Base-by-base conservation (phyloP, 2,888 invertebrate species). In the Ophion slaviceki region DNA sequence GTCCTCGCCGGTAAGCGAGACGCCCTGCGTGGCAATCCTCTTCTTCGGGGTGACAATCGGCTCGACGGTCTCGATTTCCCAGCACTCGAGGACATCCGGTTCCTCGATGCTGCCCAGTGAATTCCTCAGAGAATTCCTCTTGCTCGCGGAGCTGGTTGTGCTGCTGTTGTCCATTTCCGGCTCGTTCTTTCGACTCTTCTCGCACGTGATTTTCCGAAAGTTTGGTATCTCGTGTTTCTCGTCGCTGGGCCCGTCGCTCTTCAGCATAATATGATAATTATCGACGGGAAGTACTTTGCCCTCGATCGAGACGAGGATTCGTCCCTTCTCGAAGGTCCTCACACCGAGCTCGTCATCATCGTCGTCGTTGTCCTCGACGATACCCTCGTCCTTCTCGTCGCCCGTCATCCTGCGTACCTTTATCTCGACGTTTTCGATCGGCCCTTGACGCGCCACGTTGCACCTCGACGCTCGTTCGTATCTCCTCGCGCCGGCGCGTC, bases 81-180 rank as follows among this genome's bases (percentile, higher is more conserved):
- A 95, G 83, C 94, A 95, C 75, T 95, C 95, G 61, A 95, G 91
- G 6, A 95, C 93, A 86, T 95, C 95, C 2, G 93, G 93, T 72
- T 94, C 94, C n/a, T 93, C 93, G 80, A 93, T 92, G 80, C 92
- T 93, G 1, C 91, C 91, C 68, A 92, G 86, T 1, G 92, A 93
- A 79, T 89, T 87, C 67, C 85, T 82, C 47, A 92, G 86, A 0
- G 92, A 93, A 80, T 89, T 87, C 70, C 85, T 82, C 57, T 85
- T 86, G 45, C 85, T 86, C 10, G 74, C 82, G 78, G 11, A 67
- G 85, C 45, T 87, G 70, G 62, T 57, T 0, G 2, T 88, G 10
- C 89, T 88, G 36, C 72, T 81, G 67, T 32, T 77, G 28, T 84
- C 59, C 59, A 8, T n/a, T n/a, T 11, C 36, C 14, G 1, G 3